Conservation (phyloP, 2,888 invertebrate species). For the Drosophila rellima region DNA sequence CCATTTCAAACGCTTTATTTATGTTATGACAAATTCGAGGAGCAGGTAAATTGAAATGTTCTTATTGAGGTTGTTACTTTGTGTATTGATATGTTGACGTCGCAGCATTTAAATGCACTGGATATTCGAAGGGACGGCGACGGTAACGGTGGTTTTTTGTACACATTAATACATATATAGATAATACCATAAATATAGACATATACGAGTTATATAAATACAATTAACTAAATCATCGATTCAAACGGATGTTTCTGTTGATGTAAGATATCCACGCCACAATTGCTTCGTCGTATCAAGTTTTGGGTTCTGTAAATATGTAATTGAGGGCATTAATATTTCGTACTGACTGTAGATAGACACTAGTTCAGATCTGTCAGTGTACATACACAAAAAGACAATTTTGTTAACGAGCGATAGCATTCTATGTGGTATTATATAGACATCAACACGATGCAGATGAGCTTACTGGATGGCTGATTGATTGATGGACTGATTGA, state of each 20-base stretch:
- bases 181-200: constrained; percentile 45
- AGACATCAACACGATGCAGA: constrained; percentile 62
- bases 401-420: constrained; percentile 25
- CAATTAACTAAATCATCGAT: constrained; percentile 73
- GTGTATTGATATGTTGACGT: constrained; percentile 67
- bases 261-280: constrained; percentile 83
- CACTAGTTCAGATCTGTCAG: constrained; percentile 15
- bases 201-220: constrained; percentile 43
- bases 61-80: constrained; percentile 22
- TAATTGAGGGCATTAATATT: constrained; percentile 47
- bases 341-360: constrained; percentile 2
- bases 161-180: constrained; percentile 53
- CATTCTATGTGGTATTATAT: constrained; percentile 40
- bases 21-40: constrained; percentile 62
- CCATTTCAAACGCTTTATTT: constrained; percentile 68
- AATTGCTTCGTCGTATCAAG: constrained; percentile 83
- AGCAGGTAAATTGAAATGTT: constrained; percentile 40
- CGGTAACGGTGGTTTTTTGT: constrained; percentile 48
- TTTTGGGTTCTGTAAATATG: constrained; percentile 82
- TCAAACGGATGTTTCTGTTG: constrained; percentile 84
- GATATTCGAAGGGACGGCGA: constrained; percentile 34
- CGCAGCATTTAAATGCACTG: constrained; percentile 46
- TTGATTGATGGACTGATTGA: constrained; percentile 24
- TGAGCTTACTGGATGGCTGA: constrained; percentile 41
- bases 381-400: constrained; percentile 33